phyloP scores from a whole-genome alignment of 2,113 vertebrate species.

The Felis chaus region DNA sequence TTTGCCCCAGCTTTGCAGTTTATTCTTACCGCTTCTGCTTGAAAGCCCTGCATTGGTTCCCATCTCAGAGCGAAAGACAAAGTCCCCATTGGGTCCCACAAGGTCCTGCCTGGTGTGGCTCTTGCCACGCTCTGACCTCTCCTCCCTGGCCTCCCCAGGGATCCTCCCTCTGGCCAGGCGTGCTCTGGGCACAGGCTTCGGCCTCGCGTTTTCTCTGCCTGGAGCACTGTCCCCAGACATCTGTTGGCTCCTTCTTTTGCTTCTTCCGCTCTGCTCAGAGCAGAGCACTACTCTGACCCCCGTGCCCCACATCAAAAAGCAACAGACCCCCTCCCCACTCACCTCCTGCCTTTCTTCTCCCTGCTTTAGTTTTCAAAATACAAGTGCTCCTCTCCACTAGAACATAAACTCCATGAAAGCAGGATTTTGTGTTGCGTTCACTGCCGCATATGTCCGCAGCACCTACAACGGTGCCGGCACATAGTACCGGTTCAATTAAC shows the following conservation, averaged over 20 bases:
- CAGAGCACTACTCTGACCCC: background rate
- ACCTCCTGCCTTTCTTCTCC: background rate
- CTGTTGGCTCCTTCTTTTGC: background rate
- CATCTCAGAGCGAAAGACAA: too few relatives aligned
- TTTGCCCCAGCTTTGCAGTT: rapidly evolving
- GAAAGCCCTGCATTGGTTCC: rapidly evolving
- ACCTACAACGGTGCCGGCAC: background rate
- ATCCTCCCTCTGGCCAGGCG: rapidly evolving
- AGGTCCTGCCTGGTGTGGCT: background rate
- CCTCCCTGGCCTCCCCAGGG: rapidly evolving
- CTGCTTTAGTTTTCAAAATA: background rate
- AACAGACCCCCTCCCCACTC: too few relatives aligned
- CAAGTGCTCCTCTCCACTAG: background rate
- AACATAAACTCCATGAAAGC: background rate
- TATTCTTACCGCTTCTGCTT: rapidly evolving
- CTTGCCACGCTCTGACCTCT: rapidly evolving
- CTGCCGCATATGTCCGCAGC: too few relatives aligned
- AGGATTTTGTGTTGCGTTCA: background rate
- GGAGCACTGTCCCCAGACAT: background rate
- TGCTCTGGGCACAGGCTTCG: background rate
- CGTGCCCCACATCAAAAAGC: background rate
- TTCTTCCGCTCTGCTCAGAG: background rate
- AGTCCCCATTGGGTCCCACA: rapidly evolving
- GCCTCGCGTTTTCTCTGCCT: background rate
- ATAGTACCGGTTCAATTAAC: background rate